Conservation (phyloP, 2,797 vertebrate species). For the Syngnathus rostellatus region DNA sequence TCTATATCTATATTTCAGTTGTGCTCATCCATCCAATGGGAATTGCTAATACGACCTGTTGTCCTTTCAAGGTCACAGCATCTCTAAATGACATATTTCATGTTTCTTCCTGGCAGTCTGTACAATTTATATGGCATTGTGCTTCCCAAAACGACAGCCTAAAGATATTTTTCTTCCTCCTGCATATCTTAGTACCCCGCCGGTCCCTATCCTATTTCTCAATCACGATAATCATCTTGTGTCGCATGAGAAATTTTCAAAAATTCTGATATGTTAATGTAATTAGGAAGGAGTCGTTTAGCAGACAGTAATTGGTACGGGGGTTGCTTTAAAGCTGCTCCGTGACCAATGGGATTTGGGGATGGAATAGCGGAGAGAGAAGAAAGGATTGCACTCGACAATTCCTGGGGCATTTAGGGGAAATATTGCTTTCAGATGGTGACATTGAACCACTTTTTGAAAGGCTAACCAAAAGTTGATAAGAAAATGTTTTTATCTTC, state of each 20-base stretch:
- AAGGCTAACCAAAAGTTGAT: constrained; percentile 3
- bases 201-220: constrained; percentile 18
- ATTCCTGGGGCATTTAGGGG: constrained; percentile 33
- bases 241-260: constrained; percentile 37
- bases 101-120: background rate
- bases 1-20: no score
- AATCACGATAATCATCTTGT: constrained; percentile 43
- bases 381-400: constrained; percentile 24
- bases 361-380: constrained; percentile 36
- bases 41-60: background rate
- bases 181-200: constrained; percentile 8
- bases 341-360: constrained; percentile 64
- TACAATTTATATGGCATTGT: background rate
- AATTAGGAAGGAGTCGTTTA: constrained; percentile 61
- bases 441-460: constrained; percentile 26
- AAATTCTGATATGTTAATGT: constrained; percentile 64
- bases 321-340: constrained; percentile 56
- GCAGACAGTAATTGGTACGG: constrained; percentile 56
- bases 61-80: background rate
- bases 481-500: background rate
- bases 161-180: constrained; percentile 9
- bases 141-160: constrained; percentile 1
- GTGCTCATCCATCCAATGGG: background rate
- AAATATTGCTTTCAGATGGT: constrained; percentile 26
- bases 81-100: background rate